Percentiles rank a stretch among this genome's conserved stretches.
These are phyloP conservation scores for Phylloscopus trochiloides DNA, from an alignment of 2,113 vertebrate species.

Conservation along the genomic window DNA sequence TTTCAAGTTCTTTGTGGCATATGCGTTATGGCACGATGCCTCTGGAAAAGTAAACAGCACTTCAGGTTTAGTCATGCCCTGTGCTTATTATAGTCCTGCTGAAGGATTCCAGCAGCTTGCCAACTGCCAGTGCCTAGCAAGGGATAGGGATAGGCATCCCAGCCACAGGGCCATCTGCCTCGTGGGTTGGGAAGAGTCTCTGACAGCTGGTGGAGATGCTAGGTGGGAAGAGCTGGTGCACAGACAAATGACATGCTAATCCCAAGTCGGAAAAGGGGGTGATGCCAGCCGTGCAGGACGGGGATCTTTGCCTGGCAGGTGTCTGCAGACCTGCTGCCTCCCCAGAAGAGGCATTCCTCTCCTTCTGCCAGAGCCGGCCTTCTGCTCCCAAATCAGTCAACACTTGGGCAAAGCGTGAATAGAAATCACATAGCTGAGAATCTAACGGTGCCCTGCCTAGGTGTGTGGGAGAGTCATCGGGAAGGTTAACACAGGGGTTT, in stretches of 20 bases:
- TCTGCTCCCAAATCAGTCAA: neutral
- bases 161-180: neutral
- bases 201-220: neutral
- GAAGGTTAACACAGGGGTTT: fast-evolving
- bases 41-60: neutral
- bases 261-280: fast-evolving
- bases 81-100: conserved; percentile 6
- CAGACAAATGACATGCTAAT: neutral
- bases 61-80: conserved; percentile 7
- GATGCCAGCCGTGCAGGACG: fast-evolving
- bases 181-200: neutral
- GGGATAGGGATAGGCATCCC: neutral
- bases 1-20: neutral
- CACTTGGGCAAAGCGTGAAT: fast-evolving
- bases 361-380: neutral
- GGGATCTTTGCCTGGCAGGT: neutral
- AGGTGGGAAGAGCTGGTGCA: neutral
- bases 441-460: neutral
- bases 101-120: neutral
- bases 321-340: neutral
- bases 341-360: neutral
- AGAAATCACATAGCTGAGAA: neutral
- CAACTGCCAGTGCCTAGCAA: neutral
- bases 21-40: neutral
- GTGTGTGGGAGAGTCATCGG: fast-evolving